phyloP scores from a whole-genome alignment of 2,797 vertebrate genomes.

The Coregonus sp. region DNA sequence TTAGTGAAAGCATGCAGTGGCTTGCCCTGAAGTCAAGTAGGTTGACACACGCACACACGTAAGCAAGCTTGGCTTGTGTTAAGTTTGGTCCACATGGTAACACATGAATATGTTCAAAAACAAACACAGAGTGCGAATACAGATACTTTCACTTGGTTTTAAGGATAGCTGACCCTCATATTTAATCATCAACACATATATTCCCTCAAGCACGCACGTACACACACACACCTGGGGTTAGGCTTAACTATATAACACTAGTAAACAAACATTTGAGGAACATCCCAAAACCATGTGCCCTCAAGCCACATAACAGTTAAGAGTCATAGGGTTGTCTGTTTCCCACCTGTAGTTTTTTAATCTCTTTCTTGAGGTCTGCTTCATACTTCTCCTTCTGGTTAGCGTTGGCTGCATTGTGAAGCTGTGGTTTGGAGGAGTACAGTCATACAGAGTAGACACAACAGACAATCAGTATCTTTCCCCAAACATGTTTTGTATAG shows the following conservation, averaged over 20 bases:
- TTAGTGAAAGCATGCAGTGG: conserved; percentile 37
- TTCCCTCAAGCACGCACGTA: background rate
- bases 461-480: no score
- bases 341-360: conserved; percentile 91
- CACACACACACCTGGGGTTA: background rate
- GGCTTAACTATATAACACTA: background rate
- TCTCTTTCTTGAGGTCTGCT: conserved; percentile 95
- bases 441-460: background rate
- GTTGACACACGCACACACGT: background rate
- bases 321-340: background rate
- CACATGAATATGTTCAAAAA: conserved; percentile 24
- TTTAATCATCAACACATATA: conserved; percentile 37
- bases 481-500: background rate
- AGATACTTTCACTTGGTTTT: no score
- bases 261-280: background rate
- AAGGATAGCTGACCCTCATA: conserved; percentile 38
- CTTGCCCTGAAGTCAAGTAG: conserved; percentile 34
- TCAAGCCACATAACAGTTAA: background rate
- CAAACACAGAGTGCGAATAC: background rate
- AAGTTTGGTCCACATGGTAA: conserved; percentile 36
- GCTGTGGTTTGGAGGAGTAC: conserved; percentile 63
- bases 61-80: background rate
- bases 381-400: conserved; percentile 97
- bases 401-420: conserved; percentile 91
- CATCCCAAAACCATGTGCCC: background rate